Base-by-base conservation (phyloP, 2,797 vertebrate species). In the Petrocephalus sullivani region DNA sequence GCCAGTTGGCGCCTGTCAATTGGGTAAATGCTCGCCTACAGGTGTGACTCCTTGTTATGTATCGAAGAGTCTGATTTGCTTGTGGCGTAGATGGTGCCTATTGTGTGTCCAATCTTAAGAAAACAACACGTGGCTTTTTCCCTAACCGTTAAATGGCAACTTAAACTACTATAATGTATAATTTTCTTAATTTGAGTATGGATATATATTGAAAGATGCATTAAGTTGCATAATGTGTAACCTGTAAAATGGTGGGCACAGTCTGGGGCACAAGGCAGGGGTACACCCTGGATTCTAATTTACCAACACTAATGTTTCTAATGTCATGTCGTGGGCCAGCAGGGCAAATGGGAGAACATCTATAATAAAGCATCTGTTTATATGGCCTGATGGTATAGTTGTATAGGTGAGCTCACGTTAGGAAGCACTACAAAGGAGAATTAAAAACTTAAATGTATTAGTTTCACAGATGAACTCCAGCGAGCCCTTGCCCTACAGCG, bases 1-100 rank as follows among this genome's bases (percentile, higher is more conserved):
- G 95, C 93, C 95, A 94, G 96, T 96, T 96, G 96, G 95, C 96
- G 95, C 88, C 88, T 21, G 82, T 12, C 93, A 91, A 96, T 96
- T 96, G 96, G 96, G 7, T 91, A 41, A 19, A 60, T 53, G 4
- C 2, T 86, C 7, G 23, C 56, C 56, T 37, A 57, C 54, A 37
- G 54, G 53, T 54, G 49, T 33, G 82, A 41, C 4, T 81, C 49
- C 10, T n/a, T 46, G 41, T 28, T 12, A 82, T 51, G 41, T 82
- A 8, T n/a, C 5, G 23, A 81, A n/a, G n/a, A 78, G 71, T 78
- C 71, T 78, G 71, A n/a, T 78, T 46, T 41, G 33, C 37, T 78
- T 46, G 41, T 14, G 14, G 16, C 71, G 19, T 49, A 2, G 5
- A n/a, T 37, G 67, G 4, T 41, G 14, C 3, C 46, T 78, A 14